phyloP scores from a whole-genome alignment of 2,797 vertebrate species.

The Lophius americanus region DNA sequence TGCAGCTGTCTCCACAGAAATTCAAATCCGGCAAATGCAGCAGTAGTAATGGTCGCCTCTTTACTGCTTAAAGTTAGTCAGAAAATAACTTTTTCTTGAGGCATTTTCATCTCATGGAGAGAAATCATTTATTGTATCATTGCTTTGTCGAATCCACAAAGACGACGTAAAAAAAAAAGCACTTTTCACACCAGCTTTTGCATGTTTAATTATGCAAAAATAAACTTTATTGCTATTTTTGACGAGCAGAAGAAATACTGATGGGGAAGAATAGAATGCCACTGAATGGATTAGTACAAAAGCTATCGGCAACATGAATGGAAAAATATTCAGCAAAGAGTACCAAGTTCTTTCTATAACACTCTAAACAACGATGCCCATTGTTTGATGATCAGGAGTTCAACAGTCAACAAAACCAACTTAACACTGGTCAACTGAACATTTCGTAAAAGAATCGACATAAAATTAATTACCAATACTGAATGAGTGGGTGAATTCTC shows the following conservation, averaged over 20 bases:
- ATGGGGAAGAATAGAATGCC: constrained; percentile 50
- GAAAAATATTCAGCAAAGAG: constrained; percentile 41
- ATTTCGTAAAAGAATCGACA: constrained; percentile 36
- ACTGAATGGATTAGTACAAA: constrained; percentile 60
- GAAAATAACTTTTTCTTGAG: too few species aligned
- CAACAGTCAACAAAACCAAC: constrained; percentile 37
- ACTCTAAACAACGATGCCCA: constrained; percentile 33
- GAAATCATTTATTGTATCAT: too few species aligned
- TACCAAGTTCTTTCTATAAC: constrained; percentile 37
- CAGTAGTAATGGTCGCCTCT: too few species aligned
- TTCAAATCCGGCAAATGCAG: too few species aligned
- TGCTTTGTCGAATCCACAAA: too few species aligned
- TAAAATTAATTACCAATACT: constrained; percentile 11
- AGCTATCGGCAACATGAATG: constrained; percentile 58
- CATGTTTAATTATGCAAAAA: constrained; percentile 88
- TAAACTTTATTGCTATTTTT: constrained; percentile 97
- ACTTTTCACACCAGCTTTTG: neutral
- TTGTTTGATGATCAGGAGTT: constrained; percentile 41
- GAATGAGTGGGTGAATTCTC: constrained; percentile 36
- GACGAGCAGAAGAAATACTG: constrained; percentile 82
- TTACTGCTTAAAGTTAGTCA: too few species aligned
- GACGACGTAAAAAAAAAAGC: neutral
- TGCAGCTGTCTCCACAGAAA: too few species aligned
- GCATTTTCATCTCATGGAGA: too few species aligned
- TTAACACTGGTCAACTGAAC: constrained; percentile 58